Conservation (phyloP, 2,797 vertebrate species). For the Xyrichtys novacula region DNA sequence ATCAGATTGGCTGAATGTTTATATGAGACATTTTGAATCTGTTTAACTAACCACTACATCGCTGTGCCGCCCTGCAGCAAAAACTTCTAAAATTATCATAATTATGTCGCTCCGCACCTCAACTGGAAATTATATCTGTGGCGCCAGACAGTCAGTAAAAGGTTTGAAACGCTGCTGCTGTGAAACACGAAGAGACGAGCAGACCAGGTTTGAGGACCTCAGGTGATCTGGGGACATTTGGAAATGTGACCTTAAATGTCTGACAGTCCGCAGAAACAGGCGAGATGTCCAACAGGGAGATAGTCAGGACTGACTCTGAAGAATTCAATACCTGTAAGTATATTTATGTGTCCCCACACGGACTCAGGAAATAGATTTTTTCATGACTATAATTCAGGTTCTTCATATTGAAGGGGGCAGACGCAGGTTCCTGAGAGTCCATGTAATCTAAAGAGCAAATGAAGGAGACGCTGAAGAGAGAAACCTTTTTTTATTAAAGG, state of each 20-base stretch:
- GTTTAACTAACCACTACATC: no score
- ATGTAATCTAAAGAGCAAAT: conserved; percentile 5
- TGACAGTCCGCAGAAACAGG: conserved; percentile 19
- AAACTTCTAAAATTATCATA: conserved; percentile 55
- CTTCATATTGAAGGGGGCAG: conserved; percentile 1
- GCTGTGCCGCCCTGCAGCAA: no score
- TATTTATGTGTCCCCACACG: background rate
- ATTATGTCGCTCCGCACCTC: conserved; percentile 48
- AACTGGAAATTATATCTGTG: conserved; percentile 52
- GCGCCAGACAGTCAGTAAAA: conserved; percentile 33
- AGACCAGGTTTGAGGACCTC: background rate
- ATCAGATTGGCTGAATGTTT: no score
- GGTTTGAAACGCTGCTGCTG: conserved; percentile 27
- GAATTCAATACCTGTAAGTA: background rate
- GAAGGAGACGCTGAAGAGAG: conserved; percentile 7
- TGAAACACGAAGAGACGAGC: conserved; percentile 28
- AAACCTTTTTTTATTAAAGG: conserved; percentile 5
- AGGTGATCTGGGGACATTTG: conserved; percentile 30
- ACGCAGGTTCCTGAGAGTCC: background rate
- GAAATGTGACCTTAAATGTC: conserved; percentile 35
- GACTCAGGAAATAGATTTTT: background rate
- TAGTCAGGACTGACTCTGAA: background rate
- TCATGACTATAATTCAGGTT: background rate
- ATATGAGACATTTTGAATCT: no score
- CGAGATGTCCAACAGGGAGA: background rate